phyloP scores from a whole-genome alignment of 2,797 vertebrate species.

The Labroides dimidiatus region DNA sequence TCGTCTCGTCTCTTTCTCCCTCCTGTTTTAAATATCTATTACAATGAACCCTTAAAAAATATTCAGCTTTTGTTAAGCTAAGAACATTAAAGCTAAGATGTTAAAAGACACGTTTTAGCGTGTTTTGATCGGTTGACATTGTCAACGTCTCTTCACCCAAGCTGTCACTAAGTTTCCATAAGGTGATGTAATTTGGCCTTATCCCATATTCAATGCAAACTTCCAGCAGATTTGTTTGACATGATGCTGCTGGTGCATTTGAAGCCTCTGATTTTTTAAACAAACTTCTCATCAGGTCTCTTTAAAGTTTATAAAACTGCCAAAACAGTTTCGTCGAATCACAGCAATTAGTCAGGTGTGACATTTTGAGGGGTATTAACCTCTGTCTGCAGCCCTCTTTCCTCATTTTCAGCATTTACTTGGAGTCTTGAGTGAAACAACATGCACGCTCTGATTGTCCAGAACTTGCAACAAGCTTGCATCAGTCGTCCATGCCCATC shows the following conservation, averaged over 20 bases:
- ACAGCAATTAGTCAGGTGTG: not conserved
- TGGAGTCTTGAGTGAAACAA: not conserved
- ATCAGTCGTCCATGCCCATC: not conserved
- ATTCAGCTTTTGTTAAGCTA: too few species aligned
- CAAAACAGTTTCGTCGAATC: not conserved
- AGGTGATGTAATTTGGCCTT: too few species aligned
- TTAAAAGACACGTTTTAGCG: too few species aligned
- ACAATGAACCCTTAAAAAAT: not conserved
- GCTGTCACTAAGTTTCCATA: too few species aligned
- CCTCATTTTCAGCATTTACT: not conserved
- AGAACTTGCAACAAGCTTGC: not conserved
- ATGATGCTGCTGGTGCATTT: too few species aligned
- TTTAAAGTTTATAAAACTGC: not conserved
- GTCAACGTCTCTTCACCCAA: too few species aligned
- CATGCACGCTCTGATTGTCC: not conserved
- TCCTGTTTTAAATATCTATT: not conserved
- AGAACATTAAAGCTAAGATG: too few species aligned
- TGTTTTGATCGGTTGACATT: too few species aligned
- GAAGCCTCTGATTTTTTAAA: too few species aligned
- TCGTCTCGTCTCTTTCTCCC: slow-evolving; percentile 3
- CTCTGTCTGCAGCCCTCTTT: not conserved
- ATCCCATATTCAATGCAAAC: too few species aligned
- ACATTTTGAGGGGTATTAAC: not conserved
- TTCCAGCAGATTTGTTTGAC: too few species aligned
- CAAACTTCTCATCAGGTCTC: too few species aligned